A percentile compares a stretch with the other conserved stretches of the same genome.
phyloP scores from a whole-genome alignment of 2,888 invertebrate genomes.

The Marronus borbonicus region DNA sequence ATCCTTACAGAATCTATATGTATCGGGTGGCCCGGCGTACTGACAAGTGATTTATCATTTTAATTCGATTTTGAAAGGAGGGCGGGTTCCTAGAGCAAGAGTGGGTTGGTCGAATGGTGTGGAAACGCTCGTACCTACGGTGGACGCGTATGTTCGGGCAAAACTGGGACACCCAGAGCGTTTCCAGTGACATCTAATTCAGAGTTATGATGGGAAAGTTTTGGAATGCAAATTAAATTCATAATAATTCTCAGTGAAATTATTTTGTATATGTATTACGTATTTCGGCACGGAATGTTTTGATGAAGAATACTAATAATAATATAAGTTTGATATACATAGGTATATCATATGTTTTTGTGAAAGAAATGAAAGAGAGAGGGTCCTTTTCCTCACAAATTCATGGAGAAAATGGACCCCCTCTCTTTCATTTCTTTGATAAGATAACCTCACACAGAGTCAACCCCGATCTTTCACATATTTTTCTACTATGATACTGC shows the following conservation, averaged over 20 bases:
- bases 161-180: background rate
- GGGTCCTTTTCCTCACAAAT: no score
- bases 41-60: conserved; percentile 46
- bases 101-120: background rate
- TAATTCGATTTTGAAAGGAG: conserved; percentile 44
- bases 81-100: conserved; percentile 3
- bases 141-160: background rate
- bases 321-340: no score
- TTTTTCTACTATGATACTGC: no score
- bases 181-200: conserved; percentile 22
- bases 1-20: conserved; percentile 40
- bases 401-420: no score
- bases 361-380: no score
- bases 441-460: no score
- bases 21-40: conserved; percentile 34
- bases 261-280: background rate
- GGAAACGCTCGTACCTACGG: background rate
- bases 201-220: conserved; percentile 33
- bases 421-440: no score
- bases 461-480: no score
- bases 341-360: no score
- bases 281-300: no score
- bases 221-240: conserved; percentile 29
- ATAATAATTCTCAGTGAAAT: conserved; percentile 14
- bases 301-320: no score